Evolutionary conservation across 2,888 invertebrate species (phyloP), one percentile per base, ranked within the genome.

Genomic region (Tigriopus californicus): DNA sequence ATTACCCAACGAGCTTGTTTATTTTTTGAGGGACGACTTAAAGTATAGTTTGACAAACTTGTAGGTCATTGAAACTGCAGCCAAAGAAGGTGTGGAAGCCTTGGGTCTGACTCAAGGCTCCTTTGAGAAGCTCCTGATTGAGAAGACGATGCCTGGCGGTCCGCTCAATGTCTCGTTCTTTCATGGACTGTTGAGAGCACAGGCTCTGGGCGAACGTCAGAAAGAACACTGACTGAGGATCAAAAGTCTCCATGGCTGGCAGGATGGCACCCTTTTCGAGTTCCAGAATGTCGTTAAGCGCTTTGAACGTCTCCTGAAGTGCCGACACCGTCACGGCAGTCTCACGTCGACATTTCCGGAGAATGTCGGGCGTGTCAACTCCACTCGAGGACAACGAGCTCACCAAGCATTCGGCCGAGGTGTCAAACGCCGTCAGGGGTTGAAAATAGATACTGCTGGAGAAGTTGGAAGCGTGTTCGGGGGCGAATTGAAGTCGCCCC

Each of bases 201-300:
- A 24, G 41, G 15, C 15, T 48, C 70, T 79, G 79, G 12, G 76
- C 73, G 65, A 75, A 77, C 1, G 76, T 67, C 12, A 79, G 65
- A 66, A 76, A 79, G 67, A 77, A 79, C 60, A 77, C 68, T 52
- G 75, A 73, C 33, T 73, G 70, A 59, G 75, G 73, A 65, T 73
- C 74, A 55, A 70, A 71, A 47, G 66, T 68, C 63, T 76, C 75
- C 62, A 76, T 65, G 1, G 73, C 72, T 3, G 75, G 74, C 63
- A 58, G 40, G 15, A 58, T 22, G 12, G 15, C 15, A 24, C 48
- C 58, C 18, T 40, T 49, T 41, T 58, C 58, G 11, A 58, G 46
- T 15, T 20, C 22, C 12, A 58, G 47, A 20, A 47, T 40, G 18
- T 58, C 58, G 12, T 46, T 40, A 12, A 58, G 58, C 18, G 58